Percentiles rank a stretch among this genome's conserved stretches.
These are phyloP conservation scores for Drosophila pegasa DNA, from an alignment of 2,888 invertebrate species.

Conservation along the genomic window DNA sequence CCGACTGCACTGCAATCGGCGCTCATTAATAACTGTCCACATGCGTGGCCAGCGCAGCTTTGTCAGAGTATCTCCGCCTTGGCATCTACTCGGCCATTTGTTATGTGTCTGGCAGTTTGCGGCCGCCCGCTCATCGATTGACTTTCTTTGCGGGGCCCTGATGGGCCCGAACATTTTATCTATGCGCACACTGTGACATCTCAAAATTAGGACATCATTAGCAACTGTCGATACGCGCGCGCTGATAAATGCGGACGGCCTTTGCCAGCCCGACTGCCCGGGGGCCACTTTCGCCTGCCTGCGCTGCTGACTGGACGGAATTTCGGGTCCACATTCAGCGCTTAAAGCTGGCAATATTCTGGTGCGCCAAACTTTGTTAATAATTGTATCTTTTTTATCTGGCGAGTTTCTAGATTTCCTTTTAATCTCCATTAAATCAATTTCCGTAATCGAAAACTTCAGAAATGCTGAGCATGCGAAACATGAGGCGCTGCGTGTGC, in stretches of 20 bases:
- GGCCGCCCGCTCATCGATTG: slow-evolving; percentile 62
- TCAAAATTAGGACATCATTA: slow-evolving; percentile 81
- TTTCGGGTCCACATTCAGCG: slow-evolving; percentile 6
- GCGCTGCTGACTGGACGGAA: slow-evolving; percentile 16
- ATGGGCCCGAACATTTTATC: slow-evolving; percentile 53
- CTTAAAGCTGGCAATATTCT: slow-evolving; percentile 21
- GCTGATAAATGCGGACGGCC: slow-evolving; percentile 68
- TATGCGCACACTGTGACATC: slow-evolving; percentile 71
- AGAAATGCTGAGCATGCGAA: background rate
- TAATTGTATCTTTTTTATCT: slow-evolving; percentile 3
- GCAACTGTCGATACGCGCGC: slow-evolving; percentile 76
- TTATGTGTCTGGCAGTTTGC: slow-evolving; percentile 55
- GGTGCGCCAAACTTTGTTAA: background rate
- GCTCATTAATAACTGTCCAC: slow-evolving; percentile 80
- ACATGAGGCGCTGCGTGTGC: background rate
- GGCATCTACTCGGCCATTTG: slow-evolving; percentile 58
- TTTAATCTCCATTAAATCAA: slow-evolving; percentile 5
- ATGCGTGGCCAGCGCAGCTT: slow-evolving; percentile 53
- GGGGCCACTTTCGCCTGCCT: slow-evolving; percentile 18
- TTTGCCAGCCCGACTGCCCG: background rate
- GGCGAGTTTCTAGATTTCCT: background rate
- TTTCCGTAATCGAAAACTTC: slow-evolving; percentile 5
- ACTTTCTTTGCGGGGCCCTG: slow-evolving; percentile 40
- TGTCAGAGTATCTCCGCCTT: slow-evolving; percentile 26
- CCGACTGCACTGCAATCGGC: slow-evolving; percentile 26